Evolutionary conservation across 1,140 invertebrate species (phyloP), one percentile per base, ranked within the genome.

Genomic region (Heliconius melpomene): DNA sequence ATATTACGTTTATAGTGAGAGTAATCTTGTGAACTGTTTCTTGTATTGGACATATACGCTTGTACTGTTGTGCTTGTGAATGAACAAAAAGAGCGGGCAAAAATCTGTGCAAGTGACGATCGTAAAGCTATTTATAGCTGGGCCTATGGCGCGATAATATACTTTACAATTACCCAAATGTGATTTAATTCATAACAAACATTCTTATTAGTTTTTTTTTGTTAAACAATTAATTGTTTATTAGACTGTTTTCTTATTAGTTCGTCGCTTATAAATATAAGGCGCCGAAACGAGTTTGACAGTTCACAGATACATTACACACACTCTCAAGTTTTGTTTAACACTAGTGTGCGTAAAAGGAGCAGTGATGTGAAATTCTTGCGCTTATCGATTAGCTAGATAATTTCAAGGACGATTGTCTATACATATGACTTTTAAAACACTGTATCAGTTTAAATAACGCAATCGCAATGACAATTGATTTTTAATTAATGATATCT

Each of bases 351-450:
- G 90, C 75, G 88, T 87, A 46, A 60, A 81, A 77, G 74, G 77
- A 82, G 75, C 82, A 93, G 91, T 91, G 91, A 91, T 93, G 91
- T 92, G 89, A 91, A 92, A 88, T 93, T 90, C 88, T 90, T 91
- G 85, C 83, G 89, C 87, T 92, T 94, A 94, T 94, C 93, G 93
- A 94, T 94, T 91, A 84, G 86, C 81, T 84, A 90, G 91, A 93
- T 94, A 90, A 93, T 87, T 93, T 91, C 91, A 94, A 94, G 91
- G 93, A 83, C 90, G 84, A 77, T 70, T 66, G 80, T 86, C 83
- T 79, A 84, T 87, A 84, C 74, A 23, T 23, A 52, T 20, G 75
- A 76, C 75, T 79, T 73, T 20, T 79, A 66, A 79, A 57, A 73
- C 74, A 54, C 36, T 66, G 5, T 66, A 66, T 66, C 57, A 29